Percentiles rank a stretch among this genome's conserved stretches.
Conservation (phyloP, 1,140 invertebrate species). For the Aphaenogaster floridana region DNA sequence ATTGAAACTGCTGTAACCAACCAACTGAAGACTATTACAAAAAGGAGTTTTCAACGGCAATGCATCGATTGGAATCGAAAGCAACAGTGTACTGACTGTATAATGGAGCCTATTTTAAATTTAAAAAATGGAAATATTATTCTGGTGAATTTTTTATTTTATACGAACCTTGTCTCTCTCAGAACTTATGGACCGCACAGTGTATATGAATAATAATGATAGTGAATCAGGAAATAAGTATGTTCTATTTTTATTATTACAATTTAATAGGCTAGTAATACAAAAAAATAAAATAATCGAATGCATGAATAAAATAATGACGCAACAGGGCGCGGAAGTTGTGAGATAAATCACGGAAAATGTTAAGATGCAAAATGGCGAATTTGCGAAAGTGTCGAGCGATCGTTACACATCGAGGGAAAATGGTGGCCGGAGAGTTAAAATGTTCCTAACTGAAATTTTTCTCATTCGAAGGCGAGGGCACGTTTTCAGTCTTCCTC, state of each 20-base stretch:
- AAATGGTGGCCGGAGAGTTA: constrained; percentile 35
- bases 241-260: neutral
- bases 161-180: no score
- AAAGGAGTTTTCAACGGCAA: no score
- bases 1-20: no score
- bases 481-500: constrained; percentile 58
- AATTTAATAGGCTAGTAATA: neutral
- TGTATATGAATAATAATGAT: neutral
- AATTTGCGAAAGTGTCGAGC: constrained; percentile 39
- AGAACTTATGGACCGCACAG: neutral
- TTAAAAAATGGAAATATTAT: neutral
- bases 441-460: constrained; percentile 65
- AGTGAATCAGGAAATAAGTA: neutral
- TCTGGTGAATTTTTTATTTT: no score
- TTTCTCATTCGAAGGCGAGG: constrained; percentile 58
- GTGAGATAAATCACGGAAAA: constrained; percentile 32
- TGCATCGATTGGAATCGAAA: no score
- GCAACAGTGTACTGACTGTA: no score
- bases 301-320: neutral
- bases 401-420: constrained; percentile 56
- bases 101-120: neutral
- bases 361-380: constrained; percentile 45
- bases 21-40: no score
- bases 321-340: neutral
- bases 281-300: neutral